These are phyloP conservation scores for Actenoides hombroni DNA, from an alignment of 2,113 vertebrate genomes.

Conservation along the genomic window DNA sequence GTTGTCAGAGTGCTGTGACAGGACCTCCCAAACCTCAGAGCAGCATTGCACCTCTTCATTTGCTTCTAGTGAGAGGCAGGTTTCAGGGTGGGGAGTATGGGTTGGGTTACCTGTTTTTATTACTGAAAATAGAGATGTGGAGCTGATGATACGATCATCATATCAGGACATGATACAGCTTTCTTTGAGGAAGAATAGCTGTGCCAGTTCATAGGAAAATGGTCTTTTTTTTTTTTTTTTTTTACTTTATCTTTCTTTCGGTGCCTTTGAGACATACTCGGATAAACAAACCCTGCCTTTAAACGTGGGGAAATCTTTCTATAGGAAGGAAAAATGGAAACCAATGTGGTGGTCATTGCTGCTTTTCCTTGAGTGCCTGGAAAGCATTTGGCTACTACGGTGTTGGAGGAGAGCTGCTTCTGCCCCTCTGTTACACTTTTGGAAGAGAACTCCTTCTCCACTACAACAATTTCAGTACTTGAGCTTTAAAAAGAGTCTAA, in stretches of 20 bases:
- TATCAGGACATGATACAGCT: not conserved
- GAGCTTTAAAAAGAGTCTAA: not conserved
- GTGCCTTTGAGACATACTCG: not conserved
- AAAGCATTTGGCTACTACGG: not conserved
- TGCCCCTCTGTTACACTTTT: not conserved
- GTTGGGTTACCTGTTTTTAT: not conserved
- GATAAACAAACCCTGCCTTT: not conserved
- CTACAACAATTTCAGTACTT: not conserved
- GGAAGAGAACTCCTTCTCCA: not conserved
- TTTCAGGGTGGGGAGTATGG: not conserved
- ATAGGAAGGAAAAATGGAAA: not conserved
- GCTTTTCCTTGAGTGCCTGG: not conserved
- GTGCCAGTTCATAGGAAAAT: not conserved
- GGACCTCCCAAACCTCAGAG: not conserved
- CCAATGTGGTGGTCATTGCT: not conserved
- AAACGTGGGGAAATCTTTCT: not conserved
- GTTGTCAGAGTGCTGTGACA: not conserved
- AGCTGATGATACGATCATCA: not conserved
- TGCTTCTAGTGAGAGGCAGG: not conserved
- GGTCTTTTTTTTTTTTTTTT: not conserved
- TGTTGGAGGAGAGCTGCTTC: not conserved
- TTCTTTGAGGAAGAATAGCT: not conserved
- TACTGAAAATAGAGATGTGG: not conserved
- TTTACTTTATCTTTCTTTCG: not conserved
- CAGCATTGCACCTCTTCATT: not conserved